Evolutionary conservation across 1,140 invertebrate species (phyloP), one percentile per base, ranked within the genome.

Genomic region (Thaumetopoea pityocampa): DNA sequence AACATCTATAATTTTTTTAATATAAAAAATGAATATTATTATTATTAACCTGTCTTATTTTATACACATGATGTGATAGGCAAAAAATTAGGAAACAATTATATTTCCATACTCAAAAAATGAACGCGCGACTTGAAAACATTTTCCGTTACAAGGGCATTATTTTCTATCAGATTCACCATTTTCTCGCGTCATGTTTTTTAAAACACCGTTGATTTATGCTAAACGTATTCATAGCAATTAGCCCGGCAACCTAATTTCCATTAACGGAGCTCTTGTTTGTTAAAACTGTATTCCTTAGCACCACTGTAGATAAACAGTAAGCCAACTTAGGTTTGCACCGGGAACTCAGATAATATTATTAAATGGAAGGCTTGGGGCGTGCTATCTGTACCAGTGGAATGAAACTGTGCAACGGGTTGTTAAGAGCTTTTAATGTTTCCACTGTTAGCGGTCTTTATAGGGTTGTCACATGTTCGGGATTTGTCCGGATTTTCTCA

Each of bases 181-280:
- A 18, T 48, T 42, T 32, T 10, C 24, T 19, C 24, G 22, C 37
- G 53, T 58, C 50, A 52, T 50, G 45, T 50, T 52, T 64, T 67
- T 61, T 55, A 61, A 54, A 58, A 61, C 54, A 30, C 27, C 38
- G 33, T 48, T 64, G 57, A 64, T 67, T 67, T 67, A 67, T 67
- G 56, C 41, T 58, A 67, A 67, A 45, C 42, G 48, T 68, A 63
- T 68, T 65, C 65, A 68, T 57, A 40, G 53, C 58, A 65, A 68
- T 68, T 68, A 63, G 61, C 41, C 42, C 36, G 47, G 42, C 29
- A 57, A 56, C 50, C 55, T 59, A 65, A 68, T 65, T 65, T 65
- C 52, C 61, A 68, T 68, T 59, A 65, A 37, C 20, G 20, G 44
- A 41, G 43, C 51, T 53, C 43, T 56, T 38, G 61, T 59, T 62